Evolutionary conservation across 1,140 invertebrate species (phyloP).

Genomic region (Chlorops oryzae): DNA sequence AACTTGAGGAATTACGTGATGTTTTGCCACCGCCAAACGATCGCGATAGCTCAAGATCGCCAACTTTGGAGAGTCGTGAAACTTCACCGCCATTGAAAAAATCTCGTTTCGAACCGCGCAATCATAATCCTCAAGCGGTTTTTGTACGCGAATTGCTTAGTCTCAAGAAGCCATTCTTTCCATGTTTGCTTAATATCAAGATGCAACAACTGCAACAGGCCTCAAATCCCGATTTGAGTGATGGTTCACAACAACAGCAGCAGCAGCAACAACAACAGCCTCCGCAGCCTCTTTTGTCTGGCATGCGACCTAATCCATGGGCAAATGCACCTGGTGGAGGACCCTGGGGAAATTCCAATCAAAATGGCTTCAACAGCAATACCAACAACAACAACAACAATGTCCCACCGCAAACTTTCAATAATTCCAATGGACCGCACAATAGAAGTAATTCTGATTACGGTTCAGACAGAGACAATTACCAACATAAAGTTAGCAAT

Average conservation of each 20-base stretch:
- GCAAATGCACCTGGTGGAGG: slow-evolving; percentile 13
- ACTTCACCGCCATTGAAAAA: slow-evolving; percentile 35
- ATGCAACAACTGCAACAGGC: slow-evolving; percentile 20
- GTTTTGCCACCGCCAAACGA: slow-evolving; percentile 62
- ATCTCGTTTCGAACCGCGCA: slow-evolving; percentile 32
- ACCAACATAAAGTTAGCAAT: neutral
- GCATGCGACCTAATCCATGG: slow-evolving; percentile 36
- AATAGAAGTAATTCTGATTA: neutral
- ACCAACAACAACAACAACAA: no score
- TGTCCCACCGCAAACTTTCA: neutral
- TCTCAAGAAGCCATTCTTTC: slow-evolving; percentile 38
- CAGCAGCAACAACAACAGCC: slow-evolving; percentile 17
- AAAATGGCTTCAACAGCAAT: slow-evolving; percentile 18
- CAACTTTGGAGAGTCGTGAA: slow-evolving; percentile 32
- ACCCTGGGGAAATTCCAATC: slow-evolving; percentile 19
- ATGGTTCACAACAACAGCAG: slow-evolving; percentile 28
- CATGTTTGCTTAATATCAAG: slow-evolving; percentile 32
- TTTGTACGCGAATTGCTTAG: slow-evolving; percentile 35
- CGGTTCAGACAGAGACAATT: neutral
- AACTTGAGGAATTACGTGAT: slow-evolving; percentile 70
- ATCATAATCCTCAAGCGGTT: slow-evolving; percentile 42
- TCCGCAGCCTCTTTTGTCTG: slow-evolving; percentile 10
- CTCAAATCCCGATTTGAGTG: slow-evolving; percentile 24
- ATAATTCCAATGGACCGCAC: neutral
- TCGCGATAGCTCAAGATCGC: slow-evolving; percentile 49